phyloP scores from a whole-genome alignment of 37 sponge, comb jelly and placozoan species.

The Mnemiopsis leidyi region DNA sequence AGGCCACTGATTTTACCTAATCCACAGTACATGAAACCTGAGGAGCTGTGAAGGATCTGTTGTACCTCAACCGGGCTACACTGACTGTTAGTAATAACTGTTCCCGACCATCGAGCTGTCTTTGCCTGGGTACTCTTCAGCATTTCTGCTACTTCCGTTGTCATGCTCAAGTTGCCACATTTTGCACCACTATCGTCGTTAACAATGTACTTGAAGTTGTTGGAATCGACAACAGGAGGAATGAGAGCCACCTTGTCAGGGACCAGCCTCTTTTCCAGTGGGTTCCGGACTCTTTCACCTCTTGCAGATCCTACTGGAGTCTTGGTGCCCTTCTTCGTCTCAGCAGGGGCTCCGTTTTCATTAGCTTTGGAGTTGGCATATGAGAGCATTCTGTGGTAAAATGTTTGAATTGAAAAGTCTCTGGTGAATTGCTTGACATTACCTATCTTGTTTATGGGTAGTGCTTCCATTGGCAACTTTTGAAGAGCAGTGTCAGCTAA shows the following conservation, averaged over 20 bases:
- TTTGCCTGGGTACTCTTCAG: slow-evolving; percentile 17
- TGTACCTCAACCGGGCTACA: slow-evolving; percentile 30
- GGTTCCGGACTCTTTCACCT: neutral
- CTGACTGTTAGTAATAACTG: neutral
- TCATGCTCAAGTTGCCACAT: slow-evolving; percentile 13
- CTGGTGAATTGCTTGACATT: neutral
- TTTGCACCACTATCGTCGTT: neutral
- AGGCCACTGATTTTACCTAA: neutral
- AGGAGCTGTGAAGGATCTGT: neutral
- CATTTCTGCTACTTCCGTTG: slow-evolving; percentile 14
- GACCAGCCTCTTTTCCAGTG: neutral
- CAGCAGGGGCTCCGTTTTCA: neutral
- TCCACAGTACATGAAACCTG: slow-evolving; percentile 57
- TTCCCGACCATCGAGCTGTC: slow-evolving; percentile 47
- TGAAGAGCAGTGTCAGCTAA: slow-evolving; percentile 10
- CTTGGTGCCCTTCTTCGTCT: slow-evolving; percentile 17
- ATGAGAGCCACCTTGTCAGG: slow-evolving; percentile 1
- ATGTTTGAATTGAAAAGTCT: slow-evolving; percentile 42
- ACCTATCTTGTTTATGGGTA: slow-evolving; percentile 22
- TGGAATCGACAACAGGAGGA: slow-evolving; percentile 2
- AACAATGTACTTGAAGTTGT: slow-evolving; percentile 18
- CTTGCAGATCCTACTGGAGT: slow-evolving; percentile 33
- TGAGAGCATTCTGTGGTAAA: slow-evolving; percentile 26
- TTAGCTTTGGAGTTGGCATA: neutral
- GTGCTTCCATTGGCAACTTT: slow-evolving; percentile 20